phyloP scores from a whole-genome alignment of 2,888 invertebrate genomes.

The Melanchra persicariae region DNA sequence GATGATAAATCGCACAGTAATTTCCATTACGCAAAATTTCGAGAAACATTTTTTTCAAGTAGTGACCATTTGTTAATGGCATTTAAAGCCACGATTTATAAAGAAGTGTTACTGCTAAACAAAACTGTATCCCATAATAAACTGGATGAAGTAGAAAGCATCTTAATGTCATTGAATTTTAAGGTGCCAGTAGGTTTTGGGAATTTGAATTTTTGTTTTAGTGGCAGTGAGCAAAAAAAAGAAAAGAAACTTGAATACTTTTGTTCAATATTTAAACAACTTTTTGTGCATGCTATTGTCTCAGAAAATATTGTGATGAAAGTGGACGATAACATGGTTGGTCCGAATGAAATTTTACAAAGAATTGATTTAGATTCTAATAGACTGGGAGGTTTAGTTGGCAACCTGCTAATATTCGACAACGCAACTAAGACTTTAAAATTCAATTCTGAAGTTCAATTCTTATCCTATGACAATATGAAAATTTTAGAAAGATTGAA shows the following conservation, averaged over 20 bases:
- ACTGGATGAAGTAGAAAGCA: slow-evolving; percentile 19
- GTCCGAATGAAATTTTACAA: slow-evolving; percentile 43
- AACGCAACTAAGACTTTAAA: slow-evolving; percentile 44
- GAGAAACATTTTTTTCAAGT: slow-evolving; percentile 36
- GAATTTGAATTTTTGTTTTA: slow-evolving; percentile 45
- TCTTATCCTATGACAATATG: slow-evolving; percentile 32
- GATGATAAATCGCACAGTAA: neutral
- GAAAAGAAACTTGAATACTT: slow-evolving; percentile 38
- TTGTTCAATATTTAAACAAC: slow-evolving; percentile 37
- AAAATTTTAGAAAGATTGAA: slow-evolving; percentile 42
- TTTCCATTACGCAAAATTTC: slow-evolving; percentile 38
- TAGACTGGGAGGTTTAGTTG: slow-evolving; percentile 60
- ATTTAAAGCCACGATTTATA: slow-evolving; percentile 37
- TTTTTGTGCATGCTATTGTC: slow-evolving; percentile 20
- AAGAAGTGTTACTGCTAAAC: slow-evolving; percentile 32
- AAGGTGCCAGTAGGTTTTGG: slow-evolving; percentile 57
- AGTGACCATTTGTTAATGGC: slow-evolving; percentile 30
- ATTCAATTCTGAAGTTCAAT: slow-evolving; percentile 43
- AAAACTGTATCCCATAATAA: slow-evolving; percentile 5
- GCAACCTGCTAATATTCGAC: slow-evolving; percentile 56
- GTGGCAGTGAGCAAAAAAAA: slow-evolving; percentile 36
- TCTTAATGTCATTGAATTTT: slow-evolving; percentile 37
- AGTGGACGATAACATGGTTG: slow-evolving; percentile 49
- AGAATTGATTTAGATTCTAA: slow-evolving; percentile 48
- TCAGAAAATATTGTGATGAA: slow-evolving; percentile 34